Conservation (phyloP, 2,888 invertebrate genomes). For the Dyspetes luteomarginatus region DNA sequence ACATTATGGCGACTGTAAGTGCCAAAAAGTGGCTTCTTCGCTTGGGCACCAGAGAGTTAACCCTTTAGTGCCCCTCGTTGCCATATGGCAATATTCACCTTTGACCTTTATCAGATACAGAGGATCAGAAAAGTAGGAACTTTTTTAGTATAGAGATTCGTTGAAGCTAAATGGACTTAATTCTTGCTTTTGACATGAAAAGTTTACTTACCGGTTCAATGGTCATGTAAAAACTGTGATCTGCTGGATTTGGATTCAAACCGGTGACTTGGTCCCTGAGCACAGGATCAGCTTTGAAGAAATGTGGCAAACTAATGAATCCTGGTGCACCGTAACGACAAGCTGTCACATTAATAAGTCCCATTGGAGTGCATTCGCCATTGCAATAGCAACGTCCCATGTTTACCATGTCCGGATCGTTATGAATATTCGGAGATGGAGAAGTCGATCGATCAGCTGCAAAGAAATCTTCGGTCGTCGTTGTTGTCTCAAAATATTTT, state of each 20-base stretch:
- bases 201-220: conserved; percentile 88
- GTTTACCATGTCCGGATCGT: conserved; percentile 77
- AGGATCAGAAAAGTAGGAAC: too few species aligned
- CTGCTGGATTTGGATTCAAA: conserved; percentile 87
- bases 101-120: too few species aligned
- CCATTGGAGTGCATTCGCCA: conserved; percentile 89
- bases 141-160: too few species aligned
- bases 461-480: conserved; percentile 80
- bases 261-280: conserved; percentile 88
- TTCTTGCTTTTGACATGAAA: too few species aligned
- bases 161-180: too few species aligned
- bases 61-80: too few species aligned
- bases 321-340: conserved; percentile 93
- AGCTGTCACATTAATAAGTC: conserved; percentile 90
- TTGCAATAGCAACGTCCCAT: conserved; percentile 88
- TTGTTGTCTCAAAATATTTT: conserved; percentile 77
- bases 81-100: too few species aligned
- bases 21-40: too few species aligned
- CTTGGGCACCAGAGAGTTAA: too few species aligned
- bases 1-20: too few species aligned
- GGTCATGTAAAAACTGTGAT: conserved; percentile 91
- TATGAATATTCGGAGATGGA: conserved; percentile 19
- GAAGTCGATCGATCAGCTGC: conserved; percentile 69
- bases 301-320: conserved; percentile 94
- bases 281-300: conserved; percentile 89